Evolutionary conservation across 2,797 vertebrate genomes (phyloP), one percentile per base, ranked within the genome.

Genomic region (Notamacropus eugenii): DNA sequence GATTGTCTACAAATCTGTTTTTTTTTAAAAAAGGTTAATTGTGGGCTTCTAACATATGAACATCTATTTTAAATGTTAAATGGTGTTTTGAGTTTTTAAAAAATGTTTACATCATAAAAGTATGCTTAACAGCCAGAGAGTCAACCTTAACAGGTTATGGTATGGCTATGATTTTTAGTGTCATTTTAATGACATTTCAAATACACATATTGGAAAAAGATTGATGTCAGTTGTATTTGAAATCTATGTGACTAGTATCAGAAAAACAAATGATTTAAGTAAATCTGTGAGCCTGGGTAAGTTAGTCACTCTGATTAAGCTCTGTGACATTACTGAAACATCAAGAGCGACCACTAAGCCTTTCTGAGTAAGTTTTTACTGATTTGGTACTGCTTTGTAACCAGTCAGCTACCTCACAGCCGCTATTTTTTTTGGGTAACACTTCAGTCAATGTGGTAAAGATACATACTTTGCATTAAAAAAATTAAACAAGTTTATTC

Each of bases 401-500:
- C 93, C 90, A 97, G 92, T 54, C 97, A 96, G 31, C 91, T 95
- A 31, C 82, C 87, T 96, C 93, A 54, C 55, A 34, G 54, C 29
- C 54, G 13, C 54, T 93, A 54, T 92, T 97, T 97, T 96, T 97
- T 96, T 92, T 93, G 90, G 74, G 74, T 87, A 95, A 97, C 50
- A 97, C 92, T 97, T 92, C 97, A 98, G 95, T 93, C 93, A 98
- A 91, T 92, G 87, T 93, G 95, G 96, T 93, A 98, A 96, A 92
- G 96, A 97, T 67, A 90, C 92, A 92, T 95, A 98, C 92, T 97
- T 97, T 95, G 95, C 92, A 97, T 95, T 97, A 97, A 92, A 98
- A 98, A 97, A 97, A 93, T 96, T 97, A 98, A 97, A 97, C 97
- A 98, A 97, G 97, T 96, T 97, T 98, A 98, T 98, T 98, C 98